Evolutionary conservation across 2,113 vertebrate species (phyloP).

Genomic region (Donacobius atricapilla): DNA sequence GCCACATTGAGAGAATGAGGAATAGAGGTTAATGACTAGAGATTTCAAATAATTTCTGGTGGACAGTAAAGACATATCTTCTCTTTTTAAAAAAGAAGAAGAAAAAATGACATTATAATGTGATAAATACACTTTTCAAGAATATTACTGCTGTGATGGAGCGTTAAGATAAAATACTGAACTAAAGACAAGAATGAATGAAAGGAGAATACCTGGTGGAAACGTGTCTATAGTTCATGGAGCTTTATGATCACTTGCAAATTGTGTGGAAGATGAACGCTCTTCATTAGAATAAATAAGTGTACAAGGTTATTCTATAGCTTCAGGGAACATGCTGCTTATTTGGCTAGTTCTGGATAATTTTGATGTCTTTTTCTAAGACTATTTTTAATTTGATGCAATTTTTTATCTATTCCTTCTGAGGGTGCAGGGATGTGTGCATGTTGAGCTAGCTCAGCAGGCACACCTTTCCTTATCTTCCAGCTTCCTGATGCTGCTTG

Average conservation of each 20-base stretch:
- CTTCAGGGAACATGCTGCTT: background rate
- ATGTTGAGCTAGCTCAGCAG: background rate
- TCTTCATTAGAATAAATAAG: background rate
- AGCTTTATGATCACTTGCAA: background rate
- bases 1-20: background rate
- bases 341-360: background rate
- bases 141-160: background rate
- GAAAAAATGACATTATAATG: background rate
- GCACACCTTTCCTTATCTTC: background rate
- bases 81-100: background rate
- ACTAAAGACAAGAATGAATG: background rate
- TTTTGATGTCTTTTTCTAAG: background rate
- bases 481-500: background rate
- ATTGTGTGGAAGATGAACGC: background rate
- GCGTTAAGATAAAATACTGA: background rate
- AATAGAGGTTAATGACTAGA: background rate
- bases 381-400: background rate
- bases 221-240: background rate
- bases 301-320: background rate
- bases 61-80: background rate
- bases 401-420: background rate
- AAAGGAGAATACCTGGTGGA: background rate
- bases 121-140: background rate
- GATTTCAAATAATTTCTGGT: background rate
- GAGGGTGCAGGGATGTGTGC: background rate